Conservation (phyloP, 2,888 invertebrate genomes). For the Lithophane socia region DNA sequence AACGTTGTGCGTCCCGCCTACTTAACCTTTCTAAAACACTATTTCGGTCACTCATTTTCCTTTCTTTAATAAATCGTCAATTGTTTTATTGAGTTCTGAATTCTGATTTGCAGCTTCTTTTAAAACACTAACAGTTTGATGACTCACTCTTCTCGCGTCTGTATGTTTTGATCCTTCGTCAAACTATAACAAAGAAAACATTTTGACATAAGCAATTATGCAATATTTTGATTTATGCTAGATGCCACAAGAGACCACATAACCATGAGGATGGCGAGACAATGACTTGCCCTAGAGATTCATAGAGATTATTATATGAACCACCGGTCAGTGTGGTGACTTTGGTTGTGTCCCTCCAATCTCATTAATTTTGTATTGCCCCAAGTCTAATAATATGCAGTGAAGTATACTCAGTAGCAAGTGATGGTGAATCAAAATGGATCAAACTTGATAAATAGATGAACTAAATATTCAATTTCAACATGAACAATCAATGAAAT, state of each 20-base stretch:
- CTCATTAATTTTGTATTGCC: conserved; percentile 7
- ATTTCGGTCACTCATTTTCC: conserved; percentile 87
- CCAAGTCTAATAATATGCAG: conserved; percentile 1
- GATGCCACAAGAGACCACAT: not conserved
- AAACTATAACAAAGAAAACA: conserved; percentile 76
- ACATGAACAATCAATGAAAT: conserved; percentile 44
- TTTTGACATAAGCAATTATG: conserved; percentile 1
- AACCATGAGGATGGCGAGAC: not conserved
- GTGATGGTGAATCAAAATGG: conserved; percentile 68
- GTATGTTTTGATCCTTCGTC: conserved; percentile 80
- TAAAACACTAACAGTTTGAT: conserved; percentile 81
- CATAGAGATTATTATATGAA: not conserved
- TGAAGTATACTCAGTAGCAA: conserved; percentile 7
- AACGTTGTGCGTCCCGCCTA: conserved; percentile 91
- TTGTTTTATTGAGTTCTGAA: conserved; percentile 84
- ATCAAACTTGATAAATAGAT: conserved; percentile 79
- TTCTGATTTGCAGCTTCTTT: conserved; percentile 86
- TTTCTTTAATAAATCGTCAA: conserved; percentile 86
- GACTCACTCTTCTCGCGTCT: conserved; percentile 78
- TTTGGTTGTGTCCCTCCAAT: conserved; percentile 3
- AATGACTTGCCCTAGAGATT: not conserved
- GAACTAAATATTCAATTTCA: conserved; percentile 26
- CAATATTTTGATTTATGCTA: not conserved
- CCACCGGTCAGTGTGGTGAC: conserved; percentile 22
- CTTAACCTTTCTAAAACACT: conserved; percentile 86